Percentiles rank a stretch among this genome's conserved stretches.
phyloP scores from a whole-genome alignment of 2,113 vertebrate species.

The Sylvilagus bachmani region DNA sequence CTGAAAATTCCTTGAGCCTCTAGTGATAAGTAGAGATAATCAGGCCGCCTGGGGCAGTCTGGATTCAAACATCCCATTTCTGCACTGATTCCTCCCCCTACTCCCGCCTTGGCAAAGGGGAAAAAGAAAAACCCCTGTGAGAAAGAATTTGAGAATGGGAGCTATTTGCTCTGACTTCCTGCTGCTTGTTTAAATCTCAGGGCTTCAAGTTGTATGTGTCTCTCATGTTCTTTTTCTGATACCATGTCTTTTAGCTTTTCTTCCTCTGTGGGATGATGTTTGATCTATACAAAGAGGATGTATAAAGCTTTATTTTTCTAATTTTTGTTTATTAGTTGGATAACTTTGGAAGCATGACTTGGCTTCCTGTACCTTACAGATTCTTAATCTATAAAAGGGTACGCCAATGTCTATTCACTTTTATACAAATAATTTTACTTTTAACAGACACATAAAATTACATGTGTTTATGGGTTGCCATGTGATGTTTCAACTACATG shows the following conservation, averaged over 20 bases:
- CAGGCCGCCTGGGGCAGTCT: conserved; percentile 1
- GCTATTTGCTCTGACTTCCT: background rate
- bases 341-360: conserved; percentile 39
- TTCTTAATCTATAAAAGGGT: conserved; percentile 42
- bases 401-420: conserved; percentile 5
- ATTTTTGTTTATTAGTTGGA: conserved; percentile 47
- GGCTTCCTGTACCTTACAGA: conserved; percentile 46
- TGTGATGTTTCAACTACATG: no score
- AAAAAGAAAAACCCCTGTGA: conserved; percentile 57
- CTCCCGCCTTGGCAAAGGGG: conserved; percentile 25
- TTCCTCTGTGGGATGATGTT: conserved; percentile 33
- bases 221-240: conserved; percentile 34
- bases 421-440: background rate
- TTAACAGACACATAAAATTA: no score
- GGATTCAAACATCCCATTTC: conserved; percentile 54
- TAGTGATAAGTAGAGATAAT: conserved; percentile 62
- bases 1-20: conserved; percentile 60
- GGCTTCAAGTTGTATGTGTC: background rate
- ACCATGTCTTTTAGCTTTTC: conserved; percentile 49
- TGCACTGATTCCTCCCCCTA: conserved; percentile 3
- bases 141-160: conserved; percentile 70
- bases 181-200: conserved; percentile 37
- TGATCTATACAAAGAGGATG: conserved; percentile 50
- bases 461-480: no score
- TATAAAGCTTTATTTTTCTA: conserved; percentile 40